Base-by-base conservation (phyloP, 2,797 vertebrate species). In the Thalassophryne amazonica region DNA sequence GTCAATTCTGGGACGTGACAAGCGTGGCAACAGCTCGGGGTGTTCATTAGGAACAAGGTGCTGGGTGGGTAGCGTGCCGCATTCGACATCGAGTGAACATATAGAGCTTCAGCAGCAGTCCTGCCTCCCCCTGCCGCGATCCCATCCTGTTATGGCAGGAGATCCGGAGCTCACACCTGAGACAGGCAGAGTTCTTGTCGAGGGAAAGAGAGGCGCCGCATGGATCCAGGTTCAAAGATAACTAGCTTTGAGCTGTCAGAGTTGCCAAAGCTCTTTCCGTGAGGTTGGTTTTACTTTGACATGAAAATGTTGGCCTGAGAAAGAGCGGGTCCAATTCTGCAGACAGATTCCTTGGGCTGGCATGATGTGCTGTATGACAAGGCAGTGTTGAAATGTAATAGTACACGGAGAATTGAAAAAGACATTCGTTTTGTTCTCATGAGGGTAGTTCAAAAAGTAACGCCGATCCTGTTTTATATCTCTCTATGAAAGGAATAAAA, bases 21-120 rank as follows among this genome's bases (percentile, higher is more conserved):
- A 33, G 71, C 43, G 12, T n/a, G 2, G 51, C 54, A 70, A 73
- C 70, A 67, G 67, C 53, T 52, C n/a, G 1, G 19, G 47, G 59
- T 13, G 39, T 58, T 84, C 60, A 51, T 80, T 79, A 72, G 52
- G 76, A 69, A n/a, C 57, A 30, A 52, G 56, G 59, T 47, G 65
- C 35, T 19, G n/a, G 57, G 53, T 19, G n/a, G 57, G 53, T 40
- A 8, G 41, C 60, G 1, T 40, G 60, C 69, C 68, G 77, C 2
- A 60, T 24, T 2, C 17, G 19, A 41, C 56, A 25, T 45, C 32
- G 8, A 46, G 59, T 76, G 73, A n/a, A 40, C 60, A 45, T 51
- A 42, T 3, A 9, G 10, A 50, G 49, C 22, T 43, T 30, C 13
- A 11, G 7, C 5, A 14, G 6, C 2, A 1, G 24, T 2, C 5